Conservation (phyloP, 2,797 vertebrate species). For the Poecilia picta region DNA sequence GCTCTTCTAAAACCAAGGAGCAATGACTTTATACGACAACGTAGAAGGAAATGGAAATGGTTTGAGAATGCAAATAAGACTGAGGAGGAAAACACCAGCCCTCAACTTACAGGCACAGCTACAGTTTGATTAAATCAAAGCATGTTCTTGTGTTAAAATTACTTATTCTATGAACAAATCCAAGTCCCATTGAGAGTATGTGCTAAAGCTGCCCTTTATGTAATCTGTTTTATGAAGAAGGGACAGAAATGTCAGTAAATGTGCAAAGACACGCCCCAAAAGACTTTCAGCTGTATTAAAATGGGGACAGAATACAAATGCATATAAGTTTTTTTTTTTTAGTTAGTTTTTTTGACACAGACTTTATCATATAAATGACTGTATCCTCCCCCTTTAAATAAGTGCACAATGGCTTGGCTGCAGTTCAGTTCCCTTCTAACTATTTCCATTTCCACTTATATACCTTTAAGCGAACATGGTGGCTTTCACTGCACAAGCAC, state of each 20-base stretch:
- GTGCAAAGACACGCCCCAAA: background rate
- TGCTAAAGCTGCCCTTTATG: background rate
- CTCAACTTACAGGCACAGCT: background rate
- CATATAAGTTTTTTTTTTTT: background rate
- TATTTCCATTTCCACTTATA: background rate
- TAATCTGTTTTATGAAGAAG: background rate
- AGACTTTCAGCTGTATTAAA: background rate
- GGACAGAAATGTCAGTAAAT: background rate
- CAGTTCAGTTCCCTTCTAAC: background rate
- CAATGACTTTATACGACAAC: background rate
- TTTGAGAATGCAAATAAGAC: background rate
- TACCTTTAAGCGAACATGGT: background rate
- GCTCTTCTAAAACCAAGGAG: background rate
- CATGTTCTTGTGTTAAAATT: background rate
- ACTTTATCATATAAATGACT: background rate
- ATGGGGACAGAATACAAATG: background rate
- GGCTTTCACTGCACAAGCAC: background rate
- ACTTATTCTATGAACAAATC: background rate
- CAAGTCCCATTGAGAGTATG: background rate
- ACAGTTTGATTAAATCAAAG: background rate
- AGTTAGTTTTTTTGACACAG: background rate
- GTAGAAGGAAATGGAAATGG: background rate
- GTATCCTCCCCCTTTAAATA: background rate
- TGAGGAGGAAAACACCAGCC: background rate
- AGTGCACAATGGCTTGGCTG: background rate